phyloP scores from a whole-genome alignment of 2,888 invertebrate genomes.

The Charanyca ferruginea region DNA sequence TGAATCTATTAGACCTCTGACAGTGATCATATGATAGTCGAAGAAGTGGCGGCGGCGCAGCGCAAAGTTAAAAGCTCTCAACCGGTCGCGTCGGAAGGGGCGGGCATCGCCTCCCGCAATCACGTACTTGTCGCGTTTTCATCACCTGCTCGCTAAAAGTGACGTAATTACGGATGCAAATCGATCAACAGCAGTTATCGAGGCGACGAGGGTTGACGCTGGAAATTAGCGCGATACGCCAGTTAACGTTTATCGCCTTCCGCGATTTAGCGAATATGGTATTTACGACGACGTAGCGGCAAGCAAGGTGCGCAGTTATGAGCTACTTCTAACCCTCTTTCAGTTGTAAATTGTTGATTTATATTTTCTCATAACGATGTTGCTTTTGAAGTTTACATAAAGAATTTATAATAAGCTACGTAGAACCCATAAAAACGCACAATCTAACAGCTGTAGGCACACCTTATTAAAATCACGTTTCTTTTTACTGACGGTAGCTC shows the following conservation, averaged over 20 bases:
- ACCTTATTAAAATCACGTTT: slow-evolving; percentile 18
- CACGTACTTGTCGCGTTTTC: slow-evolving; percentile 90
- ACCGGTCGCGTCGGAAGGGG: slow-evolving; percentile 87
- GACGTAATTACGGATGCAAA: slow-evolving; percentile 91
- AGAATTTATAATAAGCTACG: slow-evolving; percentile 17
- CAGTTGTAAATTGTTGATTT: slow-evolving; percentile 38
- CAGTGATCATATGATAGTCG: slow-evolving; percentile 64
- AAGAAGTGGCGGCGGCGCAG: slow-evolving; percentile 54
- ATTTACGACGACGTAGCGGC: slow-evolving; percentile 72
- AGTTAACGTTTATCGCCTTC: slow-evolving; percentile 86
- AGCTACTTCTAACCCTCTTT: slow-evolving; percentile 50
- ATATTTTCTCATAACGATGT: slow-evolving; percentile 30
- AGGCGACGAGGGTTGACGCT: slow-evolving; percentile 86
- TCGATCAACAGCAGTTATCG: slow-evolving; percentile 89
- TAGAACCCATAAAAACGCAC: slow-evolving; percentile 13
- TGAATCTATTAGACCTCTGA: slow-evolving; percentile 57
- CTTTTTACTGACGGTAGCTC: background rate
- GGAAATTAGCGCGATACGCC: slow-evolving; percentile 88
- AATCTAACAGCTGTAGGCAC: background rate
- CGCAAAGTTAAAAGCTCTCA: slow-evolving; percentile 79
- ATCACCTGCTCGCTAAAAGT: slow-evolving; percentile 89
- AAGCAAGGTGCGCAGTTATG: slow-evolving; percentile 46
- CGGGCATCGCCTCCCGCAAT: slow-evolving; percentile 84
- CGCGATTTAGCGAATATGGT: slow-evolving; percentile 85
- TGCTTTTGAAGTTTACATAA: slow-evolving; percentile 21